Base-by-base conservation (phyloP, 2,888 invertebrate species). In the Drosophila setosimentum region DNA sequence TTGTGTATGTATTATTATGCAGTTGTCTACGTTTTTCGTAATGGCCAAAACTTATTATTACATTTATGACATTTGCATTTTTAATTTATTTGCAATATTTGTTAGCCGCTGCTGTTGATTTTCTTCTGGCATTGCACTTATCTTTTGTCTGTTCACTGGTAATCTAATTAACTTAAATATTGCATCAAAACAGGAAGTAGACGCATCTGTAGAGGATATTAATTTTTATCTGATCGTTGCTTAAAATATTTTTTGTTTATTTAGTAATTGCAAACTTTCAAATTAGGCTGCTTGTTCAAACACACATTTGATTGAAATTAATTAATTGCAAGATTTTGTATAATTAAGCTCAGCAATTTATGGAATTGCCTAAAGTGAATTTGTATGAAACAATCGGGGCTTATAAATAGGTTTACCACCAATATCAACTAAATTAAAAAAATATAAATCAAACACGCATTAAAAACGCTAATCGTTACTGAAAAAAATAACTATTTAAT, bases 31-130 rank as follows among this genome's bases (percentile, higher is more conserved):
- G 45, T 61, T 76, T 76, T 74, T 58, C 68, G 64, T 72, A 69
- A 80, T 68, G 66, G 35, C 32, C 24, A 61, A 71, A 71, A 78
- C 67, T 55, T 54, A 75, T 24, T 37, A 37, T 62, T 76, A 57
- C 69, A 73, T 68, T 79, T 70, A 68, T 73, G 68, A 66, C 76
- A 79, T 79, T 80, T 82, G 71, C 67, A 80, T 82, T 81, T 68
- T 57, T 35, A 53, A 59, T 58, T 64, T 49, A 42, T 57, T 45
- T 61, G 40, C 33, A 30, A 40, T 49, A 60, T 59, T 61, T 76
- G 45, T 42, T 45, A 24, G 24, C 45, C 16, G 8, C 45, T 16
- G 45, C 16, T 24, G 24, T 45, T 45, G 16, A 24, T 45, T 64
- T 53, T 54, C 21, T 69, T n/a, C 48, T 50, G 45, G 13, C 51